Evolutionary conservation across 2,797 vertebrate species (phyloP), one percentile per base, ranked within the genome.

Genomic region (Remorina albescens): DNA sequence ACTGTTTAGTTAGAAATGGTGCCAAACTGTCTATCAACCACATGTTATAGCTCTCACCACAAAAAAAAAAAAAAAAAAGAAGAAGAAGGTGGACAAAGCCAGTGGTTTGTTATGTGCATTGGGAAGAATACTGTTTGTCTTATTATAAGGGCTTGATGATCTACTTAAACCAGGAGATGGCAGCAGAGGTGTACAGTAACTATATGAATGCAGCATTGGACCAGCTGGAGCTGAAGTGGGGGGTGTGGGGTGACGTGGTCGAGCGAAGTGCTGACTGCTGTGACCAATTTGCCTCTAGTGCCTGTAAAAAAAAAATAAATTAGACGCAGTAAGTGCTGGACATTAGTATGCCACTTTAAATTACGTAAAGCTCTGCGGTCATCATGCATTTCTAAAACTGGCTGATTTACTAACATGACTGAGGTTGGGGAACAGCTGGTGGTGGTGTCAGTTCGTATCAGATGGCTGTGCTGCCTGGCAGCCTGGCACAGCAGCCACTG

Each of bases 391-490:
- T 59, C 63, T 78, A 74, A 65, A 74, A 68, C 12, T 37, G 42
- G 21, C 70, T 78, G 54, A 81, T 78, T 61, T 39, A 57, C 61
- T 34, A 72, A 71, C 59, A 60, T 58, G 77, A 57, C 73, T 70
- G 83, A 85, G 81, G 84, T 71, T 73, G 50, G 58, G 62, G 58
- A 72, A 81, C 89, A 92, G 91, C 87, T 90, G 88, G 53, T 78
- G 6, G 25, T 30, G 84, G 86, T 83, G 83, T 90, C 82, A 84
- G 15, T 76, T 83, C 60, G 53, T 83, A 71, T 89, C 80, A 71
- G 83, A 78, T 87, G 82, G 82, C 78, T 58, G 72, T 57, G 62
- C 71, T 73, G 82, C 72, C 60, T 54, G 58, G 66, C 74, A 73
- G 74, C 75, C 83, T 90, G 85, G 88, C 88, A 88, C 83, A 63